Conservation (phyloP, 1,140 invertebrate species). For the Trichonephila inaurata region DNA sequence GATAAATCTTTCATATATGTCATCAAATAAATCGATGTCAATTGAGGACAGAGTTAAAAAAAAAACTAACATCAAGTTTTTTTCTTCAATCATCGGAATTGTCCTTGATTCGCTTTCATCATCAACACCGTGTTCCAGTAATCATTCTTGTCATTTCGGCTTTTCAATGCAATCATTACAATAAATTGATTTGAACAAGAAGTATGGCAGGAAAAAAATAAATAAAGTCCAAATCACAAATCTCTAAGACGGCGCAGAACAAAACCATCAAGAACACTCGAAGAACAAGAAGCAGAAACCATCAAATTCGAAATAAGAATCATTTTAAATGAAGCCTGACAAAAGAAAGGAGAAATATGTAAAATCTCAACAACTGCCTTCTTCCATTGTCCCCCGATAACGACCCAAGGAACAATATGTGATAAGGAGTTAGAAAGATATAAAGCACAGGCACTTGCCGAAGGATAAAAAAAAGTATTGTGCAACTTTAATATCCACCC, state of each 20-base stretch:
- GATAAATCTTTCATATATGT: no score
- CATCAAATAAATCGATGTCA: no score
- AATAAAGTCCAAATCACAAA: neutral
- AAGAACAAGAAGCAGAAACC: neutral
- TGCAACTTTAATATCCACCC: conserved; percentile 30
- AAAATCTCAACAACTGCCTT: neutral
- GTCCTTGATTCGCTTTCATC: no score
- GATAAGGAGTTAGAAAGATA: neutral
- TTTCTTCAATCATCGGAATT: no score
- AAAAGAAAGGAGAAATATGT: neutral
- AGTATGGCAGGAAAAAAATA: no score
- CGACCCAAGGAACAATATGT: neutral
- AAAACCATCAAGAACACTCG: neutral
- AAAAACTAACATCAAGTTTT: no score
- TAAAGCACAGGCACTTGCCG: neutral
- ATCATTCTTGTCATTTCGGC: no score
- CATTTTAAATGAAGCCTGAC: neutral
- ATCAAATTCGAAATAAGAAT: neutral
- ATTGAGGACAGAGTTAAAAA: no score
- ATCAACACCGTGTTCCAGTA: no score
- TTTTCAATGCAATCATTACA: no score
- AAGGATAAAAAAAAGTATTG: neutral
- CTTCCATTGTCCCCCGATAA: neutral
- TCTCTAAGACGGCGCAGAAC: neutral
- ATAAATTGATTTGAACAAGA: no score